Percentiles rank a stretch among this genome's conserved stretches.
phyloP scores from a whole-genome alignment of 1,140 invertebrate genomes.

The Drosophila suzukii region DNA sequence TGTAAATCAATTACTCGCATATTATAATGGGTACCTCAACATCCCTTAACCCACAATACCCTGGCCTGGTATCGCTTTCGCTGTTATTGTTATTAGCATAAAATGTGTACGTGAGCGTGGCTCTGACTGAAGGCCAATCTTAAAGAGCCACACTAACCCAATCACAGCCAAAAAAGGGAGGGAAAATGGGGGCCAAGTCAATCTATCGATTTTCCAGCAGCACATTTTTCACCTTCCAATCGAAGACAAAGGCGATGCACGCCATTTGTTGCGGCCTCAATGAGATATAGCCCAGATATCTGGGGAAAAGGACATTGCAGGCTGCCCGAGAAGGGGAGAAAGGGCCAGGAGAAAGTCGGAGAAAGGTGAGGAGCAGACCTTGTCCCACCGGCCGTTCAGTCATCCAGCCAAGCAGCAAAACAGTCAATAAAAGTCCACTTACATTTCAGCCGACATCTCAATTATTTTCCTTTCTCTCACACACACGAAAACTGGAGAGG shows the following conservation, averaged over 20 bases:
- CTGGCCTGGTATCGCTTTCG: constrained; percentile 8
- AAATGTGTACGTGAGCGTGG: constrained; percentile 56
- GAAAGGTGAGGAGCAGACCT: constrained; percentile 17
- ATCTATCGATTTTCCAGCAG: constrained; percentile 66
- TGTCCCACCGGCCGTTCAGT: constrained; percentile 31
- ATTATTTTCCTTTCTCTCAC: constrained; percentile 71
- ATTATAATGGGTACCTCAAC: background rate
- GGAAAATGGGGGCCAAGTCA: constrained; percentile 14
- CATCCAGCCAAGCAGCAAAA: constrained; percentile 59
- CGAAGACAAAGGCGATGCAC: constrained; percentile 63
- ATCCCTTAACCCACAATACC: background rate
- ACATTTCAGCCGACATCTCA: constrained; percentile 80
- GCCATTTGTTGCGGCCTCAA: constrained; percentile 50
- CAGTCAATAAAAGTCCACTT: constrained; percentile 82
- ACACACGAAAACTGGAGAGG: background rate
- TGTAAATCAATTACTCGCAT: background rate
- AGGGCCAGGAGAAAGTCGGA: background rate
- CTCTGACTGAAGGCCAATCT: constrained; percentile 28
- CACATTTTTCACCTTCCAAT: constrained; percentile 58
- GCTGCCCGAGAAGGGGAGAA: constrained; percentile 23
- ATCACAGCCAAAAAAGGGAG: background rate
- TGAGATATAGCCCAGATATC: constrained; percentile 24
- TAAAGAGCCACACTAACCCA: constrained; percentile 39
- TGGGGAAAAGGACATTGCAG: constrained; percentile 41
- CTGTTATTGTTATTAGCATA: constrained; percentile 71